Base-by-base conservation (phyloP, 2,888 invertebrate species). In the Eupithecia tripunctaria region DNA sequence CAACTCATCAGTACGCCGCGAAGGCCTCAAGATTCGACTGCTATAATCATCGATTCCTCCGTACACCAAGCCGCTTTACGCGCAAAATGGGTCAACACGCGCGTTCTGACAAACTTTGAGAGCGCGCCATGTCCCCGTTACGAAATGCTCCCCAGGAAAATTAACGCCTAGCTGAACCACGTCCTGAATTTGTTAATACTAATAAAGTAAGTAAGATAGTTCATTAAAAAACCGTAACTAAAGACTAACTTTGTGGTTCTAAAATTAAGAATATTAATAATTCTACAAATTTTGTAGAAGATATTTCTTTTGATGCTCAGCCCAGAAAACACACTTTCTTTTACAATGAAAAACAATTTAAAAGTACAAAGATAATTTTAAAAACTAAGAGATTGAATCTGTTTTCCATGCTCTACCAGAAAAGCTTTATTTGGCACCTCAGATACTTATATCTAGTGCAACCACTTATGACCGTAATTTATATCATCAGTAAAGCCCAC, bases 71-170 rank as follows among this genome's bases (percentile, higher is more conserved):
- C 85, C 84, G 85, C 85, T 86, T 88, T 86, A 89, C 89, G 90
- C 87, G 89, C 90, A 86, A 94, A 93, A 91, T 94, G 92, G 93
- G 94, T 93, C 94, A 93, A 84, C 87, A 84, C 87, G 85, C 81
- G 83, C 87, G 64, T 85, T 87, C 85, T 83, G 77, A 82, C 82
- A 81, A 86, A 88, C 82, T 84, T 85, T 83, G 86, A 88, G 88
- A 88, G 84, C 88, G 87, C 88, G 87, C 86, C 84, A 85, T 90
- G 92, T 91, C 91, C 91, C 90, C 89, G 89, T 91, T 91, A 86
- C 85, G 85, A 91, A 91, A 91, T 89, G 84, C 88, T 91, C 88
- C 88, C 89, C 90, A 88, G 85, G 82, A 87, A 91, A 90, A 92
- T 91, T 91, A 91, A 87, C 86, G 86, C 86, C 82, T 85, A 85